phyloP scores from a whole-genome alignment of 1,140 invertebrate genomes.

The Kradibia gibbosae region DNA sequence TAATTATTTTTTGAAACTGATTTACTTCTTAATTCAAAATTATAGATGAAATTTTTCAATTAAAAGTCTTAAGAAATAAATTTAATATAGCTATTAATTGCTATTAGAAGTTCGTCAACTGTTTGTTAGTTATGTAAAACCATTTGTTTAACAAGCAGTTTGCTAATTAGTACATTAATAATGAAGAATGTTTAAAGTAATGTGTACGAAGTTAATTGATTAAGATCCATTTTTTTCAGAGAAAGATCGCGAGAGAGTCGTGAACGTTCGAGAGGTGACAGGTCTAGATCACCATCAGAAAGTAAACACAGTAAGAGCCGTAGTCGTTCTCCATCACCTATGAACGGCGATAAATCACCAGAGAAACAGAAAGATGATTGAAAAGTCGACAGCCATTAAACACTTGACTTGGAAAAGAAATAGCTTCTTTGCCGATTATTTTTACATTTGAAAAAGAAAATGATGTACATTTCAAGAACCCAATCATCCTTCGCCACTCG shows the following conservation, averaged over 20 bases:
- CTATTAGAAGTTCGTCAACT: no score
- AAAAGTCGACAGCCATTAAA: conserved; percentile 15
- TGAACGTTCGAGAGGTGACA: conserved; percentile 69
- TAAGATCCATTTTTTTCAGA: conserved; percentile 57
- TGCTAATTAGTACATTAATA: no score
- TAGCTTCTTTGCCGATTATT: conserved; percentile 39
- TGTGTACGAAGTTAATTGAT: background rate
- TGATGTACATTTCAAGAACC: conserved; percentile 54
- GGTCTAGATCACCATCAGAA: conserved; percentile 70
- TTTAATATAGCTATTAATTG: no score
- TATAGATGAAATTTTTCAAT: no score
- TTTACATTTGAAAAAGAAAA: conserved; percentile 46
- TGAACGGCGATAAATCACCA: conserved; percentile 75
- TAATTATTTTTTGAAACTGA: no score
- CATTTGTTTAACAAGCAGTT: no score
- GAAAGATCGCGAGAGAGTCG: conserved; percentile 67
- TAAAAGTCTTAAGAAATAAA: no score
- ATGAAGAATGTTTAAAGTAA: no score
- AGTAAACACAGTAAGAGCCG: conserved; percentile 75
- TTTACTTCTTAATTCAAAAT: no score
- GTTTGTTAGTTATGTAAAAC: no score
- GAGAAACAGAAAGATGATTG: conserved; percentile 65
- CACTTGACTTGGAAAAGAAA: conserved; percentile 36
- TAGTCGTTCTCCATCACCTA: conserved; percentile 72
- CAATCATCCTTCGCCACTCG: conserved; percentile 47